Conservation (phyloP, 2,113 vertebrate genomes). For the Misgurnus mizolepis region DNA sequence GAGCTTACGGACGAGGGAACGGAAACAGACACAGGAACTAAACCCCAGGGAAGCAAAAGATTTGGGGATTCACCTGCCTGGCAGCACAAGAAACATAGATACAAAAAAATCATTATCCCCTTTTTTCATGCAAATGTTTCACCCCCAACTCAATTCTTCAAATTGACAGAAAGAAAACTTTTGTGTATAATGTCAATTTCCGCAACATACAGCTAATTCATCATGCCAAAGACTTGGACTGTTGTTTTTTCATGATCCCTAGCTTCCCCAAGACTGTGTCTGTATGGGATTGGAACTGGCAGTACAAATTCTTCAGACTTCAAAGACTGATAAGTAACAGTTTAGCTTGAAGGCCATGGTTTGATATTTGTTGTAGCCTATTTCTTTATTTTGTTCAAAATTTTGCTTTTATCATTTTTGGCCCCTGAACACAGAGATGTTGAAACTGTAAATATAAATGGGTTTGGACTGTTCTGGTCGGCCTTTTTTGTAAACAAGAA, state of each 20-base stretch:
- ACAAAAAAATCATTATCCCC: conserved; percentile 40
- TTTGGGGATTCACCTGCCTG: conserved; percentile 56
- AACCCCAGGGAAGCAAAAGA: conserved; percentile 57
- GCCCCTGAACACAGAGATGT: conserved; percentile 46
- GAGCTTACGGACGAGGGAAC: conserved; percentile 59
- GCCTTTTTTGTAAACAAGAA: conserved; percentile 49
- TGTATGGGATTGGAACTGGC: conserved; percentile 60
- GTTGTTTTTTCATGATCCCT: conserved; percentile 57
- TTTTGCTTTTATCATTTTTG: conserved; percentile 43
- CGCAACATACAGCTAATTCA: conserved; percentile 78
- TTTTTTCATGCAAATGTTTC: conserved; percentile 45
- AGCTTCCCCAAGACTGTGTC: conserved; percentile 70
- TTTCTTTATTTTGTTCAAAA: conserved; percentile 18
- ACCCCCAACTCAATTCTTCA: conserved; percentile 40
- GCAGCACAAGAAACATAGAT: conserved; percentile 50
- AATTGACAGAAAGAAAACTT: conserved; percentile 20
- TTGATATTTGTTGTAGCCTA: conserved; percentile 43
- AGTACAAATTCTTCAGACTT: conserved; percentile 45
- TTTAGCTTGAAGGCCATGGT: conserved; percentile 53
- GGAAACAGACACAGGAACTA: conserved; percentile 57
- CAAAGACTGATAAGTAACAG: conserved; percentile 55
- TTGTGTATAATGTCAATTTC: conserved; percentile 52
- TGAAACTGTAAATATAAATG: conserved; percentile 37
- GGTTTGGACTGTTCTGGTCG: conserved; percentile 50
- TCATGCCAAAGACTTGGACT: conserved; percentile 80